A percentile compares a stretch with the other conserved stretches of the same genome.
Conservation (phyloP, 2,113 vertebrate genomes). For the Salvelinus fontinalis region DNA sequence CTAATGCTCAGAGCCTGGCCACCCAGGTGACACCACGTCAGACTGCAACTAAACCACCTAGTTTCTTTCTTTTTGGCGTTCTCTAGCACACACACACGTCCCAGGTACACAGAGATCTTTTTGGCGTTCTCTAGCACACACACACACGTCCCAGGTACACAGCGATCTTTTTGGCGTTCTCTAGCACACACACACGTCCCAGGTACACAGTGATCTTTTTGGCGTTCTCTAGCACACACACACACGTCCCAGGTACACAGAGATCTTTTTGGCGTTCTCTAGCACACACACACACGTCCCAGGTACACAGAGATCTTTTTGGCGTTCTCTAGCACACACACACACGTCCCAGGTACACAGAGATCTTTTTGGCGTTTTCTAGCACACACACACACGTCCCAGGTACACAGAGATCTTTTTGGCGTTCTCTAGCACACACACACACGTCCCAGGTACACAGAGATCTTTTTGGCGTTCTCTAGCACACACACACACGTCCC, state of each 20-base stretch:
- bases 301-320: slow-evolving; percentile 47
- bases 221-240: slow-evolving; percentile 25
- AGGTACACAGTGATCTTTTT: slow-evolving; percentile 47
- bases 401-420: slow-evolving; percentile 47
- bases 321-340: slow-evolving; percentile 25
- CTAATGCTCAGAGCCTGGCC: slow-evolving; percentile 55
- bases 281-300: slow-evolving; percentile 40
- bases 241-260: slow-evolving; percentile 45
- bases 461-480: slow-evolving; percentile 26
- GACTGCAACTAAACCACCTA: slow-evolving; percentile 31
- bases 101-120: slow-evolving; percentile 48
- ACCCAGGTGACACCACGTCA: slow-evolving; percentile 59
- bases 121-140: slow-evolving; percentile 22
- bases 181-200: slow-evolving; percentile 38
- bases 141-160: slow-evolving; percentile 46
- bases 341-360: slow-evolving; percentile 45
- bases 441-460: slow-evolving; percentile 45
- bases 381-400: slow-evolving; percentile 40
- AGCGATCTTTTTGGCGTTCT: slow-evolving; percentile 27
- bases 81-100: slow-evolving; percentile 38
- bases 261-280: slow-evolving; percentile 26
- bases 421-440: slow-evolving; percentile 25
- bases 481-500: slow-evolving; percentile 40
- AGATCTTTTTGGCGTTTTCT: slow-evolving; percentile 26
- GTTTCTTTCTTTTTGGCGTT: slow-evolving; percentile 21